Base-by-base conservation (phyloP, 2,113 vertebrate species). In the Myotis brandtii region DNA sequence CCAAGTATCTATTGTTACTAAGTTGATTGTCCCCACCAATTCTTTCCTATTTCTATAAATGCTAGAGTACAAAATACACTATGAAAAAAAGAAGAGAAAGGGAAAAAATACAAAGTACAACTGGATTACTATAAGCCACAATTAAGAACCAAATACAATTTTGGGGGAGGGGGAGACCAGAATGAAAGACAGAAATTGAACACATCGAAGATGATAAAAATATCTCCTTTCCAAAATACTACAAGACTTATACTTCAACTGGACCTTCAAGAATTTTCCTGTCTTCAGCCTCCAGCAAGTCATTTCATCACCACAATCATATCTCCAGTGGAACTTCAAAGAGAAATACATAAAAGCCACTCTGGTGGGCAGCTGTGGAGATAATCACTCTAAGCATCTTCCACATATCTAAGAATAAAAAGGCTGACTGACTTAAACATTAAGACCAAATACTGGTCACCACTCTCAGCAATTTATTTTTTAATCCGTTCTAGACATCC, bases 311-410 rank as follows among this genome's bases (percentile, higher is more conserved):
- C 81, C 76, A 88, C 16, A 82, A 91, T 86, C 69, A 0, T 67
- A 96, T 84, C 46, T 94, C 79, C 70, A 96, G 95, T 18, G 54
- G 25, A 96, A 90, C 87, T 89, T 97, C 94, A 95, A 94, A 95
- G 84, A 8, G 32, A 94, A 94, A 82, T 43, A 64, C 27, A 93
- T 84, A 91, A 95, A 95, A 97, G 75, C 83, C 73, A 95, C 48
- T 84, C 84, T 43, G 37, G 34, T 67, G n/a, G 86, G 62, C 5
- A 3, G 69, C 64, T 92, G 37, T 10, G 77, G 34, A 89, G 59
- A 93, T 85, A 80, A 94, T 96, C 90, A 94, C 54, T 86, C 94
- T 93, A 27, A 76, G 54, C 43, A 92, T 92, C 90, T 92, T 93
- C 64, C n/a, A 93, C 50, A 89, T 70, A 94, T 70, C 5, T n/a